Evolutionary conservation across 2,888 invertebrate species (phyloP), one percentile per base, ranked within the genome.

Genomic region (Allygus modestus): DNA sequence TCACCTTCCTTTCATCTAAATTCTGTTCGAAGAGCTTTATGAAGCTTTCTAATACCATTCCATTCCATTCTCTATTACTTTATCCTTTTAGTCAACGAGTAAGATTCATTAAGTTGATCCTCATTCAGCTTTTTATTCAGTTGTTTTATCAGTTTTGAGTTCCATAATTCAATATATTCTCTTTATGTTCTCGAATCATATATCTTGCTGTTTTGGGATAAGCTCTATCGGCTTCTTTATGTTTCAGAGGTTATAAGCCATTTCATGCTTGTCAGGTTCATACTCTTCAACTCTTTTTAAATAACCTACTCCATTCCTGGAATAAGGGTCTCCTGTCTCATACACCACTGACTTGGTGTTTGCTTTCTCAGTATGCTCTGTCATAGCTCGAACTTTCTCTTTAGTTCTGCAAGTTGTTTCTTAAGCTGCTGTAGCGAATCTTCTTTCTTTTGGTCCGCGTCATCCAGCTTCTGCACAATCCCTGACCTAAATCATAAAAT

Each of bases 71-170:
- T 73, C 73, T 23, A 73, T 37, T 7, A 73, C 43, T 41, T 20
- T 43, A 33, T 41, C 73, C 17, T 73, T 73, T 73, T 73, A 43
- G 73, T 73, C 23, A 73, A 20, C 0, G 41, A 1, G 41, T 73
- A 73, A 9, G 23, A 1, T 73, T 43, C 73, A 41, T 37, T 73
- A 12, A 65, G 28, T 31, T 65, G 28, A 17, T 65, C 65, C 1
- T 65, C 65, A 65, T 65, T 26, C 31, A 65, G 15, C 28, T 73
- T 73, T 15, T 37, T 73, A 20, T 73, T 20, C 5, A 73, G 73
- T 41, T 73, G 73, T 41, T 37, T 73, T 33, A 65, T 73, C 23
- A 73, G 73, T 73, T 73, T 41, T 73, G n/a, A 0, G 73, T 73
- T 0, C 73, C 73, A 15, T 73, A 73, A 12, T 37, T 73, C 20